phyloP scores from a whole-genome alignment of 1,140 invertebrate genomes.

The Pentalonia nigronervosa region DNA sequence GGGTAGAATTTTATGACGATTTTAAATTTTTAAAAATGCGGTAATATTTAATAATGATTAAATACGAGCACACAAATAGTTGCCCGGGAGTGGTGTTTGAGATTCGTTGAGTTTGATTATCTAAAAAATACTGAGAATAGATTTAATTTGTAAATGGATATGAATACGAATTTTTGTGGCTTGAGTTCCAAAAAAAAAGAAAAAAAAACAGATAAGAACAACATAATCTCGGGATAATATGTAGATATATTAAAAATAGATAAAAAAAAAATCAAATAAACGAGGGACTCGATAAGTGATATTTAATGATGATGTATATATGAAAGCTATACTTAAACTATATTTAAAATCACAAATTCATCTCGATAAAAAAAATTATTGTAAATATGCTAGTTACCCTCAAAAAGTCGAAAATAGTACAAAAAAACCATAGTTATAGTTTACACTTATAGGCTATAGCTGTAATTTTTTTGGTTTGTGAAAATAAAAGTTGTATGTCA shows the following conservation, averaged over 20 bases:
- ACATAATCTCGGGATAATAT: not conserved
- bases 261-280: not conserved
- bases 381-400: not conserved
- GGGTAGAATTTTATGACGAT: not conserved
- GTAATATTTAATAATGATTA: no score
- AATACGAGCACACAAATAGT: not conserved
- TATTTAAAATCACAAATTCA: not conserved
- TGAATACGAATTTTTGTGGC: no score
- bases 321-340: not conserved
- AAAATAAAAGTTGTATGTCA: not conserved
- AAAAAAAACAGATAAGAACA: not conserved
- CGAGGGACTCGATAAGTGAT: not conserved
- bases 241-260: not conserved
- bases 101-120: not conserved
- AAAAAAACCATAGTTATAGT: not conserved
- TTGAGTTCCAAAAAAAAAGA: not conserved
- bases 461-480: not conserved
- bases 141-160: not conserved
- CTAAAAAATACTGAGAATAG: not conserved
- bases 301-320: not conserved
- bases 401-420: not conserved
- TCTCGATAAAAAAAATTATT: not conserved
- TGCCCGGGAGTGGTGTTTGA: not conserved
- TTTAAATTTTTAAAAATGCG: not conserved
- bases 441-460: not conserved